Conservation (phyloP, 2,113 vertebrate species). For the Anhinga rufa region DNA sequence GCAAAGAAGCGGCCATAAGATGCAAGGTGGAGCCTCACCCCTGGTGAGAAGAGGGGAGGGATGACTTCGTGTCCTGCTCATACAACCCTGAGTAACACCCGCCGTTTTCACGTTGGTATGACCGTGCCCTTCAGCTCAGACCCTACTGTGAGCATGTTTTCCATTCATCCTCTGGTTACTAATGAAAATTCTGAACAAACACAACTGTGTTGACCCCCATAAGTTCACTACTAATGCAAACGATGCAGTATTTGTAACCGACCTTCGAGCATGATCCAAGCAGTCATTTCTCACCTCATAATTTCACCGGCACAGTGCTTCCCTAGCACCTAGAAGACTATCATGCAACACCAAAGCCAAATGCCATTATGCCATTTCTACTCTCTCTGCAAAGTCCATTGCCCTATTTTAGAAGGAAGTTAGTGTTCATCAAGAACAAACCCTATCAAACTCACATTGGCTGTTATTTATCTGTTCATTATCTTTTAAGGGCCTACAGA, state of each 20-base stretch:
- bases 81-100: neutral
- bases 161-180: neutral
- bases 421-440: neutral
- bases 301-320: neutral
- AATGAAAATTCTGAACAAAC: neutral
- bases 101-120: accelerated
- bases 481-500: neutral
- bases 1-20: neutral
- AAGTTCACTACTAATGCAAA: neutral
- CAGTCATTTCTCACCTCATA: neutral
- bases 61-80: neutral
- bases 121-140: neutral
- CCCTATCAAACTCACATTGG: neutral
- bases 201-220: accelerated
- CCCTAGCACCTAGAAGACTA: neutral
- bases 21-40: neutral
- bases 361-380: neutral
- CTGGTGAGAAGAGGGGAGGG: neutral
- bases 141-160: accelerated
- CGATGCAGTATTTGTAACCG: neutral
- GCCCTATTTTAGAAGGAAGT: neutral
- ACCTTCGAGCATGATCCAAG: neutral
- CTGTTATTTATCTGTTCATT: neutral
- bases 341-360: neutral
- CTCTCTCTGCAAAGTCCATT: neutral